Conservation (phyloP, 2,113 vertebrate genomes). For the Prietella phreatophila region DNA sequence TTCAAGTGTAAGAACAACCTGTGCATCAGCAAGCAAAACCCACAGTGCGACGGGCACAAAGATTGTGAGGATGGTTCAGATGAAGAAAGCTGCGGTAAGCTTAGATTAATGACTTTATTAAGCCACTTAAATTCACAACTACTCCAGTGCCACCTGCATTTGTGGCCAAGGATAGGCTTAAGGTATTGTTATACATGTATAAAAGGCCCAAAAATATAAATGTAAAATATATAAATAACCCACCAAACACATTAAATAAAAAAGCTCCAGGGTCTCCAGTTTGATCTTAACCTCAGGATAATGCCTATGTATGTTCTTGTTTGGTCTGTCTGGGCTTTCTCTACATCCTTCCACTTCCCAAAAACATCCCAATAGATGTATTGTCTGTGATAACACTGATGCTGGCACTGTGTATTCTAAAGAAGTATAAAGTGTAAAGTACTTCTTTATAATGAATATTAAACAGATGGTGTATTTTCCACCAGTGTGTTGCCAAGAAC, state of each 20-base stretch:
- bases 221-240: no score
- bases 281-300: neutral
- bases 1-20: conserved; percentile 75
- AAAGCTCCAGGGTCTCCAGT: neutral
- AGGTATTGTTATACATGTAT: neutral
- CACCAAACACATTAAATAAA: neutral
- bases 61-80: conserved; percentile 88
- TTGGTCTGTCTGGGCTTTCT: neutral
- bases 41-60: conserved; percentile 78
- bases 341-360: neutral
- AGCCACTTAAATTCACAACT: neutral
- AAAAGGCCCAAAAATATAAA: neutral
- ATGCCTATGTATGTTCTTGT: neutral
- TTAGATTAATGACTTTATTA: neutral
- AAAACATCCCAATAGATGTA: neutral
- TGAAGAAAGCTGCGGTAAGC: conserved; percentile 80
- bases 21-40: conserved; percentile 86
- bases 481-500: no score
- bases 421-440: neutral
- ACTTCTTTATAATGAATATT: neutral
- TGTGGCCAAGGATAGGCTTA: neutral
- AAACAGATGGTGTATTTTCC: neutral
- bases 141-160: neutral
- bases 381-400: neutral
- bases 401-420: neutral